phyloP scores from a whole-genome alignment of 2,888 invertebrate species.

The Hartigia nigra region DNA sequence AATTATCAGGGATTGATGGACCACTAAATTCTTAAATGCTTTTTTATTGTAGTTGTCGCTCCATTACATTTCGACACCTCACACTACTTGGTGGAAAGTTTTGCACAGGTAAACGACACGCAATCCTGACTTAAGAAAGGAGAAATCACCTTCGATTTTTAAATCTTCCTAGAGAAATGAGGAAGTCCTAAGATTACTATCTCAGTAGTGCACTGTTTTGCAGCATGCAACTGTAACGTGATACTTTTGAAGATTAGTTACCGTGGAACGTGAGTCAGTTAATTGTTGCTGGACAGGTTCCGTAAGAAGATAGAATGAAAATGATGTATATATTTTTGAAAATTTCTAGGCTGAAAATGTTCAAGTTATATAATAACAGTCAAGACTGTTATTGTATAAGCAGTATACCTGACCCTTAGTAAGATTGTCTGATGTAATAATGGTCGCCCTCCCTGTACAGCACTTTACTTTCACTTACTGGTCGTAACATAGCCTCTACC shows the following conservation, averaged over 20 bases:
- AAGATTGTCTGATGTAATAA: neutral
- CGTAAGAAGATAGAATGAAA: neutral
- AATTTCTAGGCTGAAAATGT: neutral
- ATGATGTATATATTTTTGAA: neutral
- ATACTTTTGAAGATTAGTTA: neutral
- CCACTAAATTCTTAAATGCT: neutral
- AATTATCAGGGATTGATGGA: neutral
- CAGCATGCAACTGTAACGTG: neutral
- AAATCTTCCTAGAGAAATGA: neutral
- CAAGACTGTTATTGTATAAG: neutral
- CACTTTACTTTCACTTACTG: neutral
- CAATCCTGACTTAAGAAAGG: neutral
- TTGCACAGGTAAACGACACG: slow-evolving; percentile 1
- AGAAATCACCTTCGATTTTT: slow-evolving; percentile 1
- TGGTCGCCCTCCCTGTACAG: neutral
- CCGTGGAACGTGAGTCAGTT: neutral
- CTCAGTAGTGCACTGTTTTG: neutral
- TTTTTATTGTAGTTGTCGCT: neutral
- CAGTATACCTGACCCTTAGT: neutral
- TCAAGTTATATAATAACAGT: neutral
- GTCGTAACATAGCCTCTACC: neutral
- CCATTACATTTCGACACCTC: neutral
- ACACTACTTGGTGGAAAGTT: neutral
- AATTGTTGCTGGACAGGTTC: neutral
- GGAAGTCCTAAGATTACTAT: neutral